These are phyloP conservation scores for Pristiophorus japonicus DNA, from an alignment of 2,113 vertebrate genomes.

Conservation along the genomic window DNA sequence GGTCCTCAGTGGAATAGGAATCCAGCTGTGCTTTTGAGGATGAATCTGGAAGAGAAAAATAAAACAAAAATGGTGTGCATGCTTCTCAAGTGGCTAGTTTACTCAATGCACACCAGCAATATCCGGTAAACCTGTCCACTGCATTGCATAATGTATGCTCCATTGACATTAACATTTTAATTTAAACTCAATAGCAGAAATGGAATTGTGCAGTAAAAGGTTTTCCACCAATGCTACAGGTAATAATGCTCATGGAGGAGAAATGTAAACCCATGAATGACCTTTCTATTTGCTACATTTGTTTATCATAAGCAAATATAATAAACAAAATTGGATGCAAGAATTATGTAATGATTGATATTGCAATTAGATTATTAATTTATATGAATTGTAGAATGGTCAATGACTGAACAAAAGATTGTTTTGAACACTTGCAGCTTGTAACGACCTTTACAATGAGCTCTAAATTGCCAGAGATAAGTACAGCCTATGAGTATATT, in stretches of 20 bases:
- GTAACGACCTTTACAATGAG: not conserved
- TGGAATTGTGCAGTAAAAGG: not conserved
- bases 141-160: not conserved
- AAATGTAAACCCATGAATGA: not conserved
- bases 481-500: not conserved
- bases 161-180: not conserved
- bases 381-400: not conserved
- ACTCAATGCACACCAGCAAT: not conserved
- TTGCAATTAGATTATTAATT: not conserved
- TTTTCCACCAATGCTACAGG: not conserved
- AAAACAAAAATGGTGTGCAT: no score
- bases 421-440: not conserved
- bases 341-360: not conserved
- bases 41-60: not conserved
- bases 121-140: not conserved
- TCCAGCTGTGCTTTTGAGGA: not conserved
- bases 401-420: not conserved
- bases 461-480: not conserved
- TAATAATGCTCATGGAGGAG: not conserved
- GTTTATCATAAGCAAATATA: not conserved
- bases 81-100: not conserved
- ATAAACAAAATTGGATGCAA: not conserved
- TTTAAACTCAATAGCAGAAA: not conserved
- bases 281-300: not conserved
- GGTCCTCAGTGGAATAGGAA: not conserved